Evolutionary conservation across 2,888 invertebrate genomes (phyloP), one percentile per base, ranked within the genome.

Genomic region (Caenorhabditis japonica): DNA sequence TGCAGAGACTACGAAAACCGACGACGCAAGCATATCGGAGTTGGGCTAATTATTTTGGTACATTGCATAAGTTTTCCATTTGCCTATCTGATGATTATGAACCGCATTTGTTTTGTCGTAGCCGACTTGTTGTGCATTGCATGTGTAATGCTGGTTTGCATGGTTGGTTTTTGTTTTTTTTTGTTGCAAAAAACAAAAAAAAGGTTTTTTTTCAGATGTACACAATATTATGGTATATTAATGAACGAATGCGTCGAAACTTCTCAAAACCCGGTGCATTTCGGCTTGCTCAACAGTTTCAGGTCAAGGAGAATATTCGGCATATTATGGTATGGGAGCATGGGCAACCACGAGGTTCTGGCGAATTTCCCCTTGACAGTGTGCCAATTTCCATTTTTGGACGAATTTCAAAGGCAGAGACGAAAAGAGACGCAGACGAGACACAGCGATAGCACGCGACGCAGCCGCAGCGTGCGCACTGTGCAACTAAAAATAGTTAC

Each of bases 251-350:
- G 7, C 2, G 34, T 1, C 30, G 17, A 17, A 25, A 43, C 10
- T 46, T 62, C 21, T 25, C 61, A 1, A 38, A 21, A 0, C 61
- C 43, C 0, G 61, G 64, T 0, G 17, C 55, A 5, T 64, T 55
- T 17, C 46, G 49, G 7, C 15, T 64, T 30, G 64, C 64, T 12
- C 39, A 64, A 21, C 64, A 64, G 41, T 64, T 64, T 49, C 64
- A 64, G 25, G 64, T 64, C 21, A 64, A 64, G 12, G 64, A 64
- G 19, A 64, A 64, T 25, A 64, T 64, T 13, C 5, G 64, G n/a
- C 64, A 64, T 34, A 64, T 64, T 23, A 49, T 64, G 64, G 64
- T 55, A 10, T n/a, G n/a, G n/a, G n/a, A n/a, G n/a, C n/a, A n/a
- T n/a, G n/a, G n/a, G n/a, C n/a, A n/a, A n/a, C n/a, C n/a, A n/a